phyloP scores from a whole-genome alignment of 2,797 vertebrate genomes.

The Ciconia nigra region DNA sequence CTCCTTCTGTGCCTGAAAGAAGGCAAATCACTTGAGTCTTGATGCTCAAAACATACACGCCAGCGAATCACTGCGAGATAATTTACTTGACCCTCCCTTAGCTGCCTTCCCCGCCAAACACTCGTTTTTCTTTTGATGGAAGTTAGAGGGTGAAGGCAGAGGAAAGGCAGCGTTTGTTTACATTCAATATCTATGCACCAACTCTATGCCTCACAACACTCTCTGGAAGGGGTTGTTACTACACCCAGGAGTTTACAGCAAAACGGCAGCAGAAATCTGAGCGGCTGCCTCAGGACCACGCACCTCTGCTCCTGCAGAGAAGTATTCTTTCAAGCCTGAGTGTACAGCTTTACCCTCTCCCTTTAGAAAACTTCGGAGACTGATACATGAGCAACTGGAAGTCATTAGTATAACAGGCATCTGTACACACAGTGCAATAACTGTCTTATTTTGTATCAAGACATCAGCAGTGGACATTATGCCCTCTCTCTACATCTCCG shows the following conservation, averaged over 20 bases:
- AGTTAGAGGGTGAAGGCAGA: conserved; percentile 17
- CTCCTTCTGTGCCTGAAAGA: conserved; percentile 31
- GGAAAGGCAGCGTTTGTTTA: neutral
- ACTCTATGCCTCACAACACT: neutral
- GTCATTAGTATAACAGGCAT: neutral
- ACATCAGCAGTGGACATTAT: neutral
- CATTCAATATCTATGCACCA: neutral
- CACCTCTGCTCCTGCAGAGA: neutral
- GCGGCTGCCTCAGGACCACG: neutral
- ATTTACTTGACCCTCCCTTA: neutral
- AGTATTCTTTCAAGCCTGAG: neutral
- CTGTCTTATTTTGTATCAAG: neutral
- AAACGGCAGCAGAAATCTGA: neutral
- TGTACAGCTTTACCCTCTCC: neutral
- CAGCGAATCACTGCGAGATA: neutral
- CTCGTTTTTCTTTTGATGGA: neutral
- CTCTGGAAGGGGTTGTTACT: neutral
- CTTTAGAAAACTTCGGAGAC: neutral
- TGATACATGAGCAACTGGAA: neutral
- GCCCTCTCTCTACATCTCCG: neutral
- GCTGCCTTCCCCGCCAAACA: neutral
- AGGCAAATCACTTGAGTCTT: conserved; percentile 70
- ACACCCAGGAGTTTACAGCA: neutral
- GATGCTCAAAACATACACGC: conserved; percentile 3
- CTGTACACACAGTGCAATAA: neutral